These are phyloP conservation scores for Priapulus caudatus DNA, from an alignment of 2,888 invertebrate species.

Conservation along the genomic window DNA sequence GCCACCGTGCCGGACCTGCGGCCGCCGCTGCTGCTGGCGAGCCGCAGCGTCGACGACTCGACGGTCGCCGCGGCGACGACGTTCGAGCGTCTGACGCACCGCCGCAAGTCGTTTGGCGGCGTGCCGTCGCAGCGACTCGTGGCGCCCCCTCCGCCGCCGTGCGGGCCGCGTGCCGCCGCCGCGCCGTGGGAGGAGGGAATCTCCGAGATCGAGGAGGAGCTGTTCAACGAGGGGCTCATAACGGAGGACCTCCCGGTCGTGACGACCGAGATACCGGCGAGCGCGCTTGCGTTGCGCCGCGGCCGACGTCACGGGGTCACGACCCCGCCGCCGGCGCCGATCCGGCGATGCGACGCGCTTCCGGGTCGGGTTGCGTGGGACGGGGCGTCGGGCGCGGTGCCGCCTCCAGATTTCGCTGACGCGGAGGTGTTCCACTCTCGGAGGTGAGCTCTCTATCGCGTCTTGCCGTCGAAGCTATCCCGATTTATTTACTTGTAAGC, in stretches of 20 bases:
- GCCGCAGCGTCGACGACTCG: neutral
- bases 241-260: slow-evolving; percentile 28
- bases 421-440: too few species aligned
- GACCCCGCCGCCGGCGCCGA: neutral
- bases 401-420: too few species aligned
- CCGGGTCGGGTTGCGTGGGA: too few species aligned
- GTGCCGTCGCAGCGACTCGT: slow-evolving; percentile 43
- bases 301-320: neutral
- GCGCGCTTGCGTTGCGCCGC: neutral
- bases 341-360: too few species aligned
- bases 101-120: slow-evolving; percentile 30
- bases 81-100: slow-evolving; percentile 41
- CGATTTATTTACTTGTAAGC: too few species aligned
- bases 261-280: neutral
- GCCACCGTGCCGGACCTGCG: neutral
- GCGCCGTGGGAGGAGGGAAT: slow-evolving; percentile 17
- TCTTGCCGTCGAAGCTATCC: too few species aligned
- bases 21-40: neutral
- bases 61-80: slow-evolving; percentile 34
- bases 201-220: slow-evolving; percentile 24
- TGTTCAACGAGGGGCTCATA: slow-evolving; percentile 23
- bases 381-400: too few species aligned
- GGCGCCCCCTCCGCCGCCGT: slow-evolving; percentile 27
- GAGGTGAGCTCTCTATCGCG: too few species aligned
- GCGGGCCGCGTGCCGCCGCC: slow-evolving; percentile 13